These are phyloP conservation scores for Ernsta delagoae DNA, from an alignment of 2,888 invertebrate species.

Conservation along the genomic window DNA sequence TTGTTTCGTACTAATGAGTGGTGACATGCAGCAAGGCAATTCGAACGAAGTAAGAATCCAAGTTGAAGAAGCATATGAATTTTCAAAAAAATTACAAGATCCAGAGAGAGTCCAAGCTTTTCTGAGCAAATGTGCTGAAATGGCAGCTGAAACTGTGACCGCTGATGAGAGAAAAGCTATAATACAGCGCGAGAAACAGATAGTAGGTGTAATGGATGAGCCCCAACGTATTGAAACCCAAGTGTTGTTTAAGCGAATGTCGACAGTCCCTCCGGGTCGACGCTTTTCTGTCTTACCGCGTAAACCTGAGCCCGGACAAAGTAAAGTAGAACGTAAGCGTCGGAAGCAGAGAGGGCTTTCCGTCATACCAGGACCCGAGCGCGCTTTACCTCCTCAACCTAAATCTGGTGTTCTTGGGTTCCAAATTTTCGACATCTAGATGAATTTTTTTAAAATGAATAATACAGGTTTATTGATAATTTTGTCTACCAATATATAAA, in stretches of 20 bases:
- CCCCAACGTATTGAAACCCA: conserved; percentile 61
- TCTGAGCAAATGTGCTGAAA: conserved; percentile 68
- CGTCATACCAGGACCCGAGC: conserved; percentile 68
- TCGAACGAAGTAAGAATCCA: conserved; percentile 73
- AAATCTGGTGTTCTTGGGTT: conserved; percentile 62
- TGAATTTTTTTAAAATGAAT: no score
- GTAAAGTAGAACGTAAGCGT: conserved; percentile 58
- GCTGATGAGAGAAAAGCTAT: conserved; percentile 72
- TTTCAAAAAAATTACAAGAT: conserved; percentile 70
- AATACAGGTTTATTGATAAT: no score
- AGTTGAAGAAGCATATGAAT: conserved; percentile 74
- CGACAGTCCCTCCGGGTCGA: conserved; percentile 67
- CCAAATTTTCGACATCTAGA: conserved; percentile 72
- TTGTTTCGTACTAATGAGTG: conserved; percentile 73
- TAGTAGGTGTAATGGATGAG: conserved; percentile 65
- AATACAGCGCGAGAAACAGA: conserved; percentile 65
- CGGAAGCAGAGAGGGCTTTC: conserved; percentile 69
- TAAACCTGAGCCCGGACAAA: conserved; percentile 54
- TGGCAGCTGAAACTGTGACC: conserved; percentile 63
- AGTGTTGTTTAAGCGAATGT: conserved; percentile 74
- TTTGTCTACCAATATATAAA: no score
- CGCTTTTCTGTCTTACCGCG: conserved; percentile 70
- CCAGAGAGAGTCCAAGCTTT: conserved; percentile 73
- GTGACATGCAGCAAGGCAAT: conserved; percentile 79
- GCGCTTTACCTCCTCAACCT: conserved; percentile 61